Evolutionary conservation across 1,140 invertebrate genomes (phyloP).

Genomic region (Monomorium pharaonis): DNA sequence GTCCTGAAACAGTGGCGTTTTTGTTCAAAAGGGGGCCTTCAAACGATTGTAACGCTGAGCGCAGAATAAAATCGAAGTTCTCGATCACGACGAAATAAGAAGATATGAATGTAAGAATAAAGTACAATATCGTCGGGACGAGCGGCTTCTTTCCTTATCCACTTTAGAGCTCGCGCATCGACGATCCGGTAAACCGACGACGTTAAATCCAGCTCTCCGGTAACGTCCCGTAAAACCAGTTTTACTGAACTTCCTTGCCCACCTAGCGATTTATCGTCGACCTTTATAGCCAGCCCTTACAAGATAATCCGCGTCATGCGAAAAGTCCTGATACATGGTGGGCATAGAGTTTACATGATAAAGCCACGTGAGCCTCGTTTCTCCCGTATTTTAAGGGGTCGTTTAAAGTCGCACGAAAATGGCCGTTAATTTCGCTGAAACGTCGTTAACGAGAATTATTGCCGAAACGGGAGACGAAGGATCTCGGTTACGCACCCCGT

Average conservation of each 20-base stretch:
- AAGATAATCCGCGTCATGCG: constrained; percentile 65
- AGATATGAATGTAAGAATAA: constrained; percentile 47
- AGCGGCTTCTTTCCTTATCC: constrained; percentile 42
- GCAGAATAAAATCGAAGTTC: constrained; percentile 16
- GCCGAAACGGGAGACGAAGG: background rate
- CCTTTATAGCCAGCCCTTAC: constrained; percentile 65
- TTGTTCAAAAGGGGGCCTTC: constrained; percentile 14
- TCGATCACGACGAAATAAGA: constrained; percentile 38
- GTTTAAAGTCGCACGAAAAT: constrained; percentile 48
- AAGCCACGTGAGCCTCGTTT: constrained; percentile 36
- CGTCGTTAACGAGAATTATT: constrained; percentile 51
- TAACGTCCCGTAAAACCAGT: constrained; percentile 72
- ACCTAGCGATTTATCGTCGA: constrained; percentile 69
- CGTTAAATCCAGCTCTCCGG: constrained; percentile 67
- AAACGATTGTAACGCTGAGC: background rate
- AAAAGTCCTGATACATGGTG: constrained; percentile 58
- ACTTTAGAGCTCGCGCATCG: constrained; percentile 46
- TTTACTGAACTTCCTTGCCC: constrained; percentile 67
- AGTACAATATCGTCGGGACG: constrained; percentile 46
- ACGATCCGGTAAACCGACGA: constrained; percentile 63
- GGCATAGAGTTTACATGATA: constrained; percentile 63
- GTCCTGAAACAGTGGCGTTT: background rate
- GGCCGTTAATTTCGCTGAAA: constrained; percentile 48
- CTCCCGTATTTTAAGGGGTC: constrained; percentile 38
- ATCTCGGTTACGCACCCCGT: background rate